Base-by-base conservation (phyloP, 2,113 vertebrate genomes). In the Neodontobutis hainanensis region DNA sequence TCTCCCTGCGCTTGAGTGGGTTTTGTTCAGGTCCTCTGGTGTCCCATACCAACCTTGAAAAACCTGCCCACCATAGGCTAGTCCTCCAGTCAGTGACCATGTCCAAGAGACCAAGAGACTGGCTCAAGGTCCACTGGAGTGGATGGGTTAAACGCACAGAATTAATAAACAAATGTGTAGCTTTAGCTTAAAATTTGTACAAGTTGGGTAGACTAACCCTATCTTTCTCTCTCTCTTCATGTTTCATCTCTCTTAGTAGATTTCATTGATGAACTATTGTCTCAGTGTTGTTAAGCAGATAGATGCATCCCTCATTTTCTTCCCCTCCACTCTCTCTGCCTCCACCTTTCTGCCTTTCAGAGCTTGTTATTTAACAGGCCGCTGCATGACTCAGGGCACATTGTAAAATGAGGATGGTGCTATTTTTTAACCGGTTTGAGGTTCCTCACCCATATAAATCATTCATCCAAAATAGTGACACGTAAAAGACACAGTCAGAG, bases 371-470 rank as follows among this genome's bases (percentile, higher is more conserved):
- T 68, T 71, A 78, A 65, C 81, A 72, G 70, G 38, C 71, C 77
- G 48, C 74, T 71, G 68, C 43, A 77, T 84, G 78, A 80, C 67
- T 75, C 81, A 77, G n/a, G 68, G 60, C 67, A 70, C 78, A 65
- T 69, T 75, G 73, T 77, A 61, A 59, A 76, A 63, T 0, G 4
- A 70, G 68, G 51, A 14, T 44, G 27, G 45, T 46, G 49, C 66
- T 64, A 56, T 77, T 73, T 67, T 75, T 73, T 56, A 73, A 40
- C 68, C 48, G 38, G 46, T 59, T 64, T 65, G 59, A 74, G 59
- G 46, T 64, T 71, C 64, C 57, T 68, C 59, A 47, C 38, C 49
- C 8, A n/a, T 59, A 78, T 62, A 77, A 78, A 79, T 83, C 61
- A 74, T 74, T 71, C 73, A 79, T 73, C 27, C 63, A 45, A 48